A percentile compares a stretch with the other conserved stretches of the same genome.
Conservation (phyloP, 2,797 vertebrate species). For the Myotis pilosus region DNA sequence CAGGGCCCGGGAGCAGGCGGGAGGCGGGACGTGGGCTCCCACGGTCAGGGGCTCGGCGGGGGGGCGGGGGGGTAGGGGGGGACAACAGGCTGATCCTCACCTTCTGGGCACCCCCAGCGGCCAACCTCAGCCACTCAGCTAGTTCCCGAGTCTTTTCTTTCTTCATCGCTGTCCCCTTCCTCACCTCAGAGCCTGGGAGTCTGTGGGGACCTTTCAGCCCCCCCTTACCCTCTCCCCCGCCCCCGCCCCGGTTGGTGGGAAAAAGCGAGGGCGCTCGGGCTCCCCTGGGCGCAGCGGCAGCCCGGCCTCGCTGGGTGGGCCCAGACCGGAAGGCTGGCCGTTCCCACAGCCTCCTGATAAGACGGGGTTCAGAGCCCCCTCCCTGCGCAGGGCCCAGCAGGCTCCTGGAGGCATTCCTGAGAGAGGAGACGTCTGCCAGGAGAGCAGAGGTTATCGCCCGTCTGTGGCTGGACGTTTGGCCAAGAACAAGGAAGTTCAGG, state of each 20-base stretch:
- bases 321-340: rapidly evolving
- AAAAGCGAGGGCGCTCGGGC: not conserved
- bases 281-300: too few species aligned
- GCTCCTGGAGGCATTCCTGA: not conserved
- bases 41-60: not conserved
- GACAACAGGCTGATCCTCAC: not conserved
- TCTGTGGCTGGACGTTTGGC: constrained; percentile 14
- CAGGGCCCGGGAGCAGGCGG: not conserved
- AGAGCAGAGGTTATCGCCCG: not conserved
- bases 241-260: rapidly evolving
- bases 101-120: rapidly evolving
- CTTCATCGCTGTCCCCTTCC: not conserved
- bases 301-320: not conserved
- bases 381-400: not conserved
- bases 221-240: rapidly evolving
- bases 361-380: not conserved
- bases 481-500: not conserved
- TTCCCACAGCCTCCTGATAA: not conserved
- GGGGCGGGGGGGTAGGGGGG: not conserved
- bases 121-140: not conserved
- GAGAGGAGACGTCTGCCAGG: not conserved
- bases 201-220: rapidly evolving
- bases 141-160: not conserved
- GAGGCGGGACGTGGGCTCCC: rapidly evolving
- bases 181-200: not conserved